Conservation (phyloP, 2,113 vertebrate genomes). For the Monopterus albus region DNA sequence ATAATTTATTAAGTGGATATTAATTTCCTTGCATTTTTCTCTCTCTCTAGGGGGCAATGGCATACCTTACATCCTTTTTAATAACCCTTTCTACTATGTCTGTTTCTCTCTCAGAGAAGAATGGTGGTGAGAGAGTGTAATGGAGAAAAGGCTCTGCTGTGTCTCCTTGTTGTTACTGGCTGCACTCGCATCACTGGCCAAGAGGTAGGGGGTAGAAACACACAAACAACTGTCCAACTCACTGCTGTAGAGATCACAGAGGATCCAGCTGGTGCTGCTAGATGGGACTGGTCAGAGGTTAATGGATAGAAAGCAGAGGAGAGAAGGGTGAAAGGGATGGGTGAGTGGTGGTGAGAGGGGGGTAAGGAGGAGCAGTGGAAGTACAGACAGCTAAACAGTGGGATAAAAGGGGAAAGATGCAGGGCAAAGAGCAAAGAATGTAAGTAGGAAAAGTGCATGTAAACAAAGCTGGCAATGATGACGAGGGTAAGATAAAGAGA, state of each 20-base stretch:
- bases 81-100: background rate
- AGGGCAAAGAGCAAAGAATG: too few relatives aligned
- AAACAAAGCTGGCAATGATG: too few relatives aligned
- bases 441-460: background rate
- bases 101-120: background rate
- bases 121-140: constrained; percentile 34
- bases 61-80: background rate
- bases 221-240: background rate
- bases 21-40: background rate
- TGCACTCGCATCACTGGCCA: constrained; percentile 29
- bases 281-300: constrained; percentile 50
- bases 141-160: constrained; percentile 42
- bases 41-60: constrained; percentile 18
- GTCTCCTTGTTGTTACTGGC: constrained; percentile 27
- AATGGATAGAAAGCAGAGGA: constrained; percentile 44
- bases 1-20: background rate
- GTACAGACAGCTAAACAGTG: background rate
- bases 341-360: background rate
- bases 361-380: background rate
- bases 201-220: constrained; percentile 35
- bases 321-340: constrained; percentile 6
- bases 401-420: constrained; percentile 15
- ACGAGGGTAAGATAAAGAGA: too few relatives aligned
- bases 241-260: constrained; percentile 32
- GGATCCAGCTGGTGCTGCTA: constrained; percentile 38